Evolutionary conservation across 1,140 invertebrate species (phyloP), one percentile per base, ranked within the genome.

Genomic region (Solen grandis): DNA sequence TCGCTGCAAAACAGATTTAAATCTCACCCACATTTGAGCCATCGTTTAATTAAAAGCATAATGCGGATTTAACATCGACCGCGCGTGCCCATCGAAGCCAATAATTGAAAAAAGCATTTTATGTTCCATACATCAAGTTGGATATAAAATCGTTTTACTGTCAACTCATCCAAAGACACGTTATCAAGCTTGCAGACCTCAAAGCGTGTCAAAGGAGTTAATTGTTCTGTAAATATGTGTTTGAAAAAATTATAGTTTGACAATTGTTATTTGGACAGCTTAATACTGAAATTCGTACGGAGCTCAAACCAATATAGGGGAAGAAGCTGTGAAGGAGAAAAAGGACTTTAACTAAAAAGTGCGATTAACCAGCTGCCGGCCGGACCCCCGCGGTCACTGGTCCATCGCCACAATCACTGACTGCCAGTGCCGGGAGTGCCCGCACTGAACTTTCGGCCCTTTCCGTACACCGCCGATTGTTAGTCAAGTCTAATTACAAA

Each of bases 151-250:
- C 75, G 60, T 36, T 78, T 68, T 22, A 54, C 50, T 68, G 63
- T 60, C 75, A 68, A 46, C 13, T n/a, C 25, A 19, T 52, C 73
- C n/a, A 57, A 29, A 46, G 25, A 46, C 31, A 52, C 65, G 25
- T 54, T 31, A 68, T 68, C 29, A 57, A 78, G 66, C 50, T 35
- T 69, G 63, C 63, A 69, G 52, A 52, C 46, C 29, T 55, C 57
- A 55, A 57, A 68, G 75, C 75, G 75, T 68, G 75, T 78, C 75
- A 78, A 69, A 68, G 75, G 41, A 63, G 38, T 78, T 68, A 78
- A 78, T 78, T 78, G 75, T 78, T 78, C 69, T 68, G 75, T 78
- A 78, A 78, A 78, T 78, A 78, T 78, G 75, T 78, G 55, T 78
- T 78, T 78, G 46, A 78, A 46, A 31, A 78, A 69, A 78, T 76